Percentiles rank a stretch among this genome's conserved stretches.
Evolutionary conservation across 2,113 vertebrate species (phyloP).

Genomic region (Ploceus nigricollis): DNA sequence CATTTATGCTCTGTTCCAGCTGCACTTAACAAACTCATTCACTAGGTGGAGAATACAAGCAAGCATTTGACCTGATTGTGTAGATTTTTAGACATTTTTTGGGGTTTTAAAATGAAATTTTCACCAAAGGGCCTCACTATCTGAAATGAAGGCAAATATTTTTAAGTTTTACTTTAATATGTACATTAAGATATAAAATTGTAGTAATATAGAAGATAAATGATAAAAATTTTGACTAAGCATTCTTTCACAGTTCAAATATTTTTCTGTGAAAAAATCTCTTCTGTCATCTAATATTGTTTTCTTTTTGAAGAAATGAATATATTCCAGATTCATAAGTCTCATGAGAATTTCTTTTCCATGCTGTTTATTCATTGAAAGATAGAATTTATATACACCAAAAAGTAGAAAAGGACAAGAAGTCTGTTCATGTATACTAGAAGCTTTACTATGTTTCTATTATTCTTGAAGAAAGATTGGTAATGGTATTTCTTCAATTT

Average conservation of each 20-base stretch:
- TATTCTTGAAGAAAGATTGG: not conserved
- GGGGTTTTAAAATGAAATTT: not conserved
- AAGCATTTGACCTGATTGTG: not conserved
- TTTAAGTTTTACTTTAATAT: not conserved
- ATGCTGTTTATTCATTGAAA: not conserved
- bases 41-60: not conserved
- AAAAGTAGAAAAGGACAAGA: not conserved
- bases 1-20: not conserved
- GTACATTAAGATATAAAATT: not conserved
- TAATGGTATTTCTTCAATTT: not conserved
- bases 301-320: not conserved
- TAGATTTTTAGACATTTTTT: not conserved
- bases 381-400: not conserved
- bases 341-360: not conserved
- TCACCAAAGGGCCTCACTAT: not conserved
- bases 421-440: not conserved
- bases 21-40: not conserved
- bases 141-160: not conserved
- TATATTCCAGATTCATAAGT: not conserved
- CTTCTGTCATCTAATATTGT: not conserved
- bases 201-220: not conserved
- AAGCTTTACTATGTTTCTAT: not conserved
- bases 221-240: not conserved
- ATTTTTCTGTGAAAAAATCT: not conserved
- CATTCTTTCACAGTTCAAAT: too few relatives aligned